Conservation (phyloP, 2,888 invertebrate genomes). For the Scaptomyza flava region DNA sequence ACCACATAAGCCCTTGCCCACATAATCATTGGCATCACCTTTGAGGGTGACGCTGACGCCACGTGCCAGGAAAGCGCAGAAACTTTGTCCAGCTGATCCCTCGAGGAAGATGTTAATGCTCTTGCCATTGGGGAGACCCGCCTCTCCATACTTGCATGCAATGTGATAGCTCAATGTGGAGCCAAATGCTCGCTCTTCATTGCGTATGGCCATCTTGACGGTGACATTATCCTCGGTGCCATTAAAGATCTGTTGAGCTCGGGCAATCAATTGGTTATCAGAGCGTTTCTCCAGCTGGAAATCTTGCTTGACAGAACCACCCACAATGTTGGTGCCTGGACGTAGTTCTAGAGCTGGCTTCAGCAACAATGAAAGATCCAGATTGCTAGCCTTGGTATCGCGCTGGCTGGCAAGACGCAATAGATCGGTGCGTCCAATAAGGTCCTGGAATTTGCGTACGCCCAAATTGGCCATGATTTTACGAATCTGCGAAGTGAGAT, state of each 20-base stretch:
- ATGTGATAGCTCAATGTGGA: constrained; percentile 97
- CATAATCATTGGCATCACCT: constrained; percentile 99
- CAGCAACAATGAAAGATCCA: constrained; percentile 94
- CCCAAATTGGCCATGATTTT: constrained; percentile 96
- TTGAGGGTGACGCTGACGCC: constrained; percentile 96
- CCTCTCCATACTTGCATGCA: constrained; percentile 95
- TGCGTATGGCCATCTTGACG: constrained; percentile 92
- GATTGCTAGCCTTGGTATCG: constrained; percentile 91
- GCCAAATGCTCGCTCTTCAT: constrained; percentile 96
- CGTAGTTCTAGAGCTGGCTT: constrained; percentile 95
- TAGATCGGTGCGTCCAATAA: constrained; percentile 96
- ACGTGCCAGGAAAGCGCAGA: constrained; percentile 97
- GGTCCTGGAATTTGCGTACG: constrained; percentile 93
- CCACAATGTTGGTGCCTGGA: constrained; percentile 95
- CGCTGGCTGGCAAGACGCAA: constrained; percentile 90
- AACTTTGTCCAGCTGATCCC: constrained; percentile 99
- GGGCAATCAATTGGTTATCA: constrained; percentile 92
- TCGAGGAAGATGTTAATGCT: constrained; percentile 91
- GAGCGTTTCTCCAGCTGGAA: constrained; percentile 93
- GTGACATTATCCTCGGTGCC: constrained; percentile 89
- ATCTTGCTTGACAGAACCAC: constrained; percentile 93
- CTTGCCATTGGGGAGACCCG: constrained; percentile 92
- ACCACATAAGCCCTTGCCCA: constrained; percentile 97
- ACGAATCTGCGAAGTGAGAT: constrained; percentile 88
- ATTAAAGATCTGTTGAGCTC: constrained; percentile 90